These are phyloP conservation scores for Drosophila nebulosa DNA, from an alignment of 1,140 invertebrate species.

Conservation along the genomic window DNA sequence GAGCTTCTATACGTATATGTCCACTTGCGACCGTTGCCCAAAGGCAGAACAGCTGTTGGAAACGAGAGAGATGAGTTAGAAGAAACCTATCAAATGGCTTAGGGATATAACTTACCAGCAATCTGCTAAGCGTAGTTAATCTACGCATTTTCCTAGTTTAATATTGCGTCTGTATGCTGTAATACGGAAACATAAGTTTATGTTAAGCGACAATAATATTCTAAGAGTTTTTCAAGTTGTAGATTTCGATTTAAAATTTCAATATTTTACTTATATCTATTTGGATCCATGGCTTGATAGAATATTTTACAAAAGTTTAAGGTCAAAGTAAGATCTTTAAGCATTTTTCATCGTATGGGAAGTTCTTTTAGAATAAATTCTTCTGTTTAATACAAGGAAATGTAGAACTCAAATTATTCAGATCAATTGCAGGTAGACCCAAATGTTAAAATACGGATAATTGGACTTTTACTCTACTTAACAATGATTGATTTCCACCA, in stretches of 20 bases:
- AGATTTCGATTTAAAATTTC: no score
- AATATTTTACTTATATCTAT: no score
- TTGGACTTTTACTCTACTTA: background rate
- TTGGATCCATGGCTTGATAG: no score
- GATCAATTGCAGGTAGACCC: no score
- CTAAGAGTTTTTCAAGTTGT: no score
- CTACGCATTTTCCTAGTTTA: slow-evolving; percentile 41
- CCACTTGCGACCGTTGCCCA: slow-evolving; percentile 14
- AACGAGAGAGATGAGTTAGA: background rate
- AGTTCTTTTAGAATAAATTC: no score
- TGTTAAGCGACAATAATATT: no score
- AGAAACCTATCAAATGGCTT: background rate
- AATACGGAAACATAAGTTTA: background rate
- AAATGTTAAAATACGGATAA: background rate
- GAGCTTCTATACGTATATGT: slow-evolving; percentile 68
- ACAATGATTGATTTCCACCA: background rate
- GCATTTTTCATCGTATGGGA: no score
- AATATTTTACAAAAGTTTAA: no score
- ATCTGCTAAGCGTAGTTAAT: slow-evolving; percentile 14
- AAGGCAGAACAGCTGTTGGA: slow-evolving; percentile 32
- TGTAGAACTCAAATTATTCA: no score
- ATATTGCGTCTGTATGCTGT: background rate
- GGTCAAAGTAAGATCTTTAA: no score
- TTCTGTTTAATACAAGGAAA: no score
- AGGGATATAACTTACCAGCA: slow-evolving; percentile 50